Evolutionary conservation across 1,140 invertebrate genomes (phyloP), one percentile per base, ranked within the genome.

Genomic region (Macrosteles quadrilineatus): DNA sequence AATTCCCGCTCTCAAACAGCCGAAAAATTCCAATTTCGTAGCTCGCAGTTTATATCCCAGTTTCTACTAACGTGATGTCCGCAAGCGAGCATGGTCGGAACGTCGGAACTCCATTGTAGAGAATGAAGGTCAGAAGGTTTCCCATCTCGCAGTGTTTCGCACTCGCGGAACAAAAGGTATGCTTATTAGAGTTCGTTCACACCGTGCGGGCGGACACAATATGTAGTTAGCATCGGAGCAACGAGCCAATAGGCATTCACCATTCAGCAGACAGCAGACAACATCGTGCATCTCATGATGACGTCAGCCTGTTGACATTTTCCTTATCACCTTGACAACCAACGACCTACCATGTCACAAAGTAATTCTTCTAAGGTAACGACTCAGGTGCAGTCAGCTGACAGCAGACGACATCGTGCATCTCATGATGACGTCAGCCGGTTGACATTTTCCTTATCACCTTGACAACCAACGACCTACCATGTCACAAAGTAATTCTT

Each of bases 181-280:
- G 27, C 23, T 59, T 25, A 59, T 59, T 59, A 59, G 27, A 59
- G 55, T 59, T 59, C 55, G 55, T 59, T 59, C 55, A 59, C 55
- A 59, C 55, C 55, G 27, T n/a, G 21, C 55, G 55, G 21, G 55
- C 55, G 55, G 11, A 4, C 4, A 59, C 55, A 59, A 59, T 59
- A 25, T 59, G 55, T 59, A 59, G 55, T 59, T 59, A 59, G 55
- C 55, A 59, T 59, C 55, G 55, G 55, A 6, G 21, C 27, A 59
- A 59, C 27, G 47, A 21, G 47, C 47, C 47, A 50, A 50, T 50
- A 6, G 36, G 36, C 17, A 40, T 40, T 40, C 47, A 19, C 14
- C 47, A 50, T 4, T 50, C 47, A 19, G 47, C 47, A 50, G 14
- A n/a, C 47, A 19, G 3, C 47, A 50, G 3, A 9, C 47, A 19